Base-by-base conservation (phyloP, 2,113 vertebrate genomes). In the western clawed frog (Xenopus tropicalis) region DNA sequence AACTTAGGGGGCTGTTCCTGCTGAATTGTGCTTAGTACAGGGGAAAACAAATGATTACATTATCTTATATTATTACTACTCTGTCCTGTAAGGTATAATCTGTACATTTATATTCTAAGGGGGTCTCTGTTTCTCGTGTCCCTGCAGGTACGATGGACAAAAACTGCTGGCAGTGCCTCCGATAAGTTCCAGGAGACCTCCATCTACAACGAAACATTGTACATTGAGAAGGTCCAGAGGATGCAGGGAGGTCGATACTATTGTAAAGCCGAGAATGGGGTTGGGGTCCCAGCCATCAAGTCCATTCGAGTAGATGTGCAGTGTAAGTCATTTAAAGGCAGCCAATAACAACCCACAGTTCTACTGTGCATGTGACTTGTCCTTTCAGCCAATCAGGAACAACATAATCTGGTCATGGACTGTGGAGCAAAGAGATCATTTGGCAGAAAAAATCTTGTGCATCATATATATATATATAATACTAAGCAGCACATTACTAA, bases 251-350 rank as follows among this genome's bases (percentile, higher is more conserved):
- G 97, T 79, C 95, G 96, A 83, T 99, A 98, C 93, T 99, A 98
- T 91, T 99, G 97, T 94, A 98, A 98, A 89, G 97, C 96, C 3
- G 96, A 99, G 91, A 98, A 99, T 78, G 96, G 97, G 84, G 93
- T 99, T 87, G 95, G 95, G 86, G 95, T 95, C 86, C 94, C 97
- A 83, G 96, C 95, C 91, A 99, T 99, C 95, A 98, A 96, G 93
- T 99, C 97, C 93, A 98, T 98, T 89, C 97, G 97, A 77, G 97
- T 99, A 94, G 97, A 99, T 84, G 97, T 99, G 89, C 97, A 99
- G 89, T 99, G 97, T 99, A 95, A 98, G 97, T 98, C 63, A 0
- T 70, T 88, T 83, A 71, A 72, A 0, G 83, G 86, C 83, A 82
- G 66, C 79, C 82, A 83, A 81, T 77, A 77, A 71, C 72, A 82